Evolutionary conservation across 1,140 invertebrate genomes (phyloP), one percentile per base, ranked within the genome.

Genomic region (Orchesella cincta): DNA sequence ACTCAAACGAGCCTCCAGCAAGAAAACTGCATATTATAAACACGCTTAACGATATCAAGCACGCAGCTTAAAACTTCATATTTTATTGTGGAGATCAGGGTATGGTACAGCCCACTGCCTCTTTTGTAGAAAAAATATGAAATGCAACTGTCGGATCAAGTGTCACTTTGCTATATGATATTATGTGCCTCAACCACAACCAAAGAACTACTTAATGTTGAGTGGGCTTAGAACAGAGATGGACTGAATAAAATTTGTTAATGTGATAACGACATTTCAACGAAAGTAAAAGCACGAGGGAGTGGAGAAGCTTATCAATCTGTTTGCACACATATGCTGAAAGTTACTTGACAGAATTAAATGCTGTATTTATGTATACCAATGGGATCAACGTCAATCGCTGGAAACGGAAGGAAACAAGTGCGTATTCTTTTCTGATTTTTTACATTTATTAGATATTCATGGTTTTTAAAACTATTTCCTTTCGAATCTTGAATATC

Each of bases 101-200:
- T 46, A 46, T 46, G 8, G 39, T 46, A 12, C 39, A 46, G 39
- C 20, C 8, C 39, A n/a, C n/a, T n/a, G n/a, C n/a, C n/a, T n/a
- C 39, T 20, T 12, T 46, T 46, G 20, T 12, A 8, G 39, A 46
- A 62, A 62, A 8, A 62, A 62, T 8, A 62, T 62, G 54, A 33
- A 67, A 3, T 29, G 62, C 31, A 67, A 67, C 26, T 67, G 62
- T 23, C 62, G 29, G 29, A 67, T 67, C 62, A 67, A 67, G 62
- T 67, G 62, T 31, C 62, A 67, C 23, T 67, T 62, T 67, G n/a
- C n/a, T n/a, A n/a, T 67, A 31, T 67, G 29, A 29, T 67, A 23
- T 12, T 12, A 5, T 67, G 62, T 67, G 62, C 26, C 62, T 31
- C 62, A 67, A 67, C 62, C 54, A 18, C 54, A 57, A n/a, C 54